Percentiles rank a stretch among this genome's conserved stretches.
Evolutionary conservation across 64 coral and sea anemone genomes (phyloP).

Genomic region (Porites lutea): DNA sequence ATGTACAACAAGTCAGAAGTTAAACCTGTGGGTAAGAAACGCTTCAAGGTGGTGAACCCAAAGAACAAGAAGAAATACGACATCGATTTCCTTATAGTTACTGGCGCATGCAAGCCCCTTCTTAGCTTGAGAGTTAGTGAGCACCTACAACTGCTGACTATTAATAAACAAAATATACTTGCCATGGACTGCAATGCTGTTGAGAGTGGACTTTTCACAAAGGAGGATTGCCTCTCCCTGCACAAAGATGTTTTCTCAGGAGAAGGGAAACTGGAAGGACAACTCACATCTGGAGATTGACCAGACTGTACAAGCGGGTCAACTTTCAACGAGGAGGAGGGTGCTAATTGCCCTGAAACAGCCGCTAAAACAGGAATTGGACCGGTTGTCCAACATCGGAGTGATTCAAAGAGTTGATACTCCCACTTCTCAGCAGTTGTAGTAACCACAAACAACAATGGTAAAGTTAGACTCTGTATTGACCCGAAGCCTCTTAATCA

Average conservation of each 20-base stretch:
- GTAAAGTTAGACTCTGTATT: too few relatives aligned
- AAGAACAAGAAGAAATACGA: constrained; percentile 36
- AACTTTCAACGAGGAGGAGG: not conserved
- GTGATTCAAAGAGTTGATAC: constrained; percentile 2
- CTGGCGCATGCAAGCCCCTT: not conserved
- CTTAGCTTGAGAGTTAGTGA: constrained; percentile 5
- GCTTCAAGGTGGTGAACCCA: constrained; percentile 30
- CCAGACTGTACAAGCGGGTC: not conserved
- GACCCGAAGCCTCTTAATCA: too few relatives aligned
- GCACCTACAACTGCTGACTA: not conserved
- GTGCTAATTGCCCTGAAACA: constrained; percentile 1
- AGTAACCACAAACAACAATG: not conserved
- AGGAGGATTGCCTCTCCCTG: not conserved
- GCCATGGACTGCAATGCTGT: not conserved
- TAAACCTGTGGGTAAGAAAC: constrained; percentile 34
- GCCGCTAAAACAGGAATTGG: not conserved
- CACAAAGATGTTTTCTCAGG: not conserved
- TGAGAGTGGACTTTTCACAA: not conserved
- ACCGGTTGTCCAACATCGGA: not conserved
- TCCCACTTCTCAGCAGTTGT: not conserved
- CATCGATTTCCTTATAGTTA: constrained; percentile 49
- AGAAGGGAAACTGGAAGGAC: not conserved
- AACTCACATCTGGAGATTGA: too few relatives aligned
- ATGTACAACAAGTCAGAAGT: constrained; percentile 68
- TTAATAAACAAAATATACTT: not conserved